Base-by-base conservation (phyloP, 1,140 invertebrate species). In the Bemisia tabaci region DNA sequence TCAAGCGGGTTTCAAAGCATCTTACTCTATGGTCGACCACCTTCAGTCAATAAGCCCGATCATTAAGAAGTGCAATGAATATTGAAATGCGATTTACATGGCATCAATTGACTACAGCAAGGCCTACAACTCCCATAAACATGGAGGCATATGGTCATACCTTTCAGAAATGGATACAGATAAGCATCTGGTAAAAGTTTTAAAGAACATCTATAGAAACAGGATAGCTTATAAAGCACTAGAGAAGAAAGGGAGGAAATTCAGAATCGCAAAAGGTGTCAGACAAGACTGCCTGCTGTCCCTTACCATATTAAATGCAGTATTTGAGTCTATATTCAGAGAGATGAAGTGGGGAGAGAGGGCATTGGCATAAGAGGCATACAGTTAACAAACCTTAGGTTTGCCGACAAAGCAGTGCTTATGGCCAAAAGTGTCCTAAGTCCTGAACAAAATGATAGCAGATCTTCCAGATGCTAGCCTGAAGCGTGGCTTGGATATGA, bases 321-420 rank as follows among this genome's bases (percentile, higher is more conserved):
- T 66, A 2, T 27, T 72, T 0, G 63, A 72, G 63, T 22, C 63
- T 39, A 67, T 71, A 62, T 72, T 71, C 65, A 65, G 68, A 27
- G 60, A 67, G 26, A 66, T 70, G 68, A 69, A 70, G 23, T 70
- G 67, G 65, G 22, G 62, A 2, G 60, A 70, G 65, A 65, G 12
- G 73, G 69, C 62, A 70, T 72, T 12, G 70, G 69, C 25, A 71
- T 72, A 26, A 71, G 74, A 65, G 69, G 73, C 58, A 65, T 73
- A 64, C 59, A 69, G 12, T 66, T 73, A 25, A 72, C 24, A 48
- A 69, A 77, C 67, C 68, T 77, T 65, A 68, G 73, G 17, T 77
- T 77, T 60, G 74, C 74, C 2, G 74, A 77, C 65, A 73, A 76
- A 59, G 59, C 74, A 60, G 69, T 76, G 11, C 26, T 76, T 27